Base-by-base conservation (phyloP, 2,888 invertebrate species). In the Hypselothyrea guttata region DNA sequence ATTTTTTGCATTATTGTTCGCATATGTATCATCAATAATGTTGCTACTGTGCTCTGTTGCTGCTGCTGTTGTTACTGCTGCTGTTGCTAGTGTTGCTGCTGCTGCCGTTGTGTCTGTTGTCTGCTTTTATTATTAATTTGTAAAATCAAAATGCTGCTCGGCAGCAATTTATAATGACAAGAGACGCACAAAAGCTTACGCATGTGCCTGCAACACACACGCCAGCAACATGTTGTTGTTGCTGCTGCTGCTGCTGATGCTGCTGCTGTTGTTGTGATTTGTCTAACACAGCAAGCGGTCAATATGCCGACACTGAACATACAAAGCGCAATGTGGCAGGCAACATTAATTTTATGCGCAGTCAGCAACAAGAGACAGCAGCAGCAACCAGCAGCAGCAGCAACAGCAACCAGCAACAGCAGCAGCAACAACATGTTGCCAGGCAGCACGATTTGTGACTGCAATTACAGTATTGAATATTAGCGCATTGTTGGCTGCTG, bases 391-490 rank as follows among this genome's bases (percentile, higher is more conserved):
- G 22, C 13, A 40, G n/a, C 22, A 22, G 7, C 22, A 73, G 69
- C 58, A 55, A 47, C 68, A 46, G 47, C 54, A 54, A 47, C 61
- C 58, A 47, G 15, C 56, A 52, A n/a, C 27, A 18, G 15, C 60
- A 53, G 35, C 56, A 48, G 11, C 63, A 57, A 48, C 68, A 81
- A 73, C 74, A 74, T 77, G 72, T 60, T 75, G 76, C 76, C 65
- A 63, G 56, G 16, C 52, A 56, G 72, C 81, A 81, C 81, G 77
- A 83, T 85, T 82, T 83, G 85, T 85, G 79, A 66, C 71, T 76
- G 77, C 84, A 84, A 84, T 84, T 84, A 86, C 85, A 84, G 83
- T 86, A 86, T 86, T 84, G 84, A 86, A 84, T 84, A 86, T 86
- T 86, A 81, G 74, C 78, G 71, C 73, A 74, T 85, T 84, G 84